phyloP scores from a whole-genome alignment of 2,113 vertebrate genomes.

The Garra rufa region DNA sequence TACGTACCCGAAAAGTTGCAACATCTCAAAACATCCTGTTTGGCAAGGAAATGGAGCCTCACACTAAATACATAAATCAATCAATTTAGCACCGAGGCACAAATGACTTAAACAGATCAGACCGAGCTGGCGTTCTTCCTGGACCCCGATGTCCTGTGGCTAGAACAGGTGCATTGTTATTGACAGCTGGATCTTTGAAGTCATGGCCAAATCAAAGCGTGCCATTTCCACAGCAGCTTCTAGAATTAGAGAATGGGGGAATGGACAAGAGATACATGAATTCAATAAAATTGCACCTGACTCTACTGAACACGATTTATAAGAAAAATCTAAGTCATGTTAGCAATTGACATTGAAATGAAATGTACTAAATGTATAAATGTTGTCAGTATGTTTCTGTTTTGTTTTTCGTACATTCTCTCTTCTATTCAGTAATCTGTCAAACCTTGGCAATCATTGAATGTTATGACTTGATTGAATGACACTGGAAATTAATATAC shows the following conservation, averaged over 20 bases:
- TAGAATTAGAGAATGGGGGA: background rate
- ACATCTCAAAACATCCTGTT: constrained; percentile 23
- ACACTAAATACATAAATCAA: constrained; percentile 31
- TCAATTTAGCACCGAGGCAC: constrained; percentile 7
- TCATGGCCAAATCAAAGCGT: constrained; percentile 7
- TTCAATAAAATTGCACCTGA: background rate
- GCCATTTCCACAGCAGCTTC: background rate
- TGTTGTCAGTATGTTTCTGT: background rate
- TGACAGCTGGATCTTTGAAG: constrained; percentile 37
- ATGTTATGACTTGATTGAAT: background rate
- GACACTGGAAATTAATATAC: background rate
- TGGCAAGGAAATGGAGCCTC: constrained; percentile 13
- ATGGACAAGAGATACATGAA: background rate
- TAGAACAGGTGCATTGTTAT: constrained; percentile 36
- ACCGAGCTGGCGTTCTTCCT: constrained; percentile 19
- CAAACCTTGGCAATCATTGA: background rate
- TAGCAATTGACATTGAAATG: background rate
- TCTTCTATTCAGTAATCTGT: background rate
- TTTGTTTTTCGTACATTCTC: background rate
- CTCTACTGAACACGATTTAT: background rate
- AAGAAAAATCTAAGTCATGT: background rate
- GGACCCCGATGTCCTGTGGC: constrained; percentile 32
- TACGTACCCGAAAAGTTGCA: background rate
- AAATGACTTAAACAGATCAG: constrained; percentile 35
- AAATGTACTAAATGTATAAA: background rate